Evolutionary conservation across 1,140 invertebrate genomes (phyloP), one percentile per base, ranked within the genome.

Genomic region (Ridgeia piscesae): DNA sequence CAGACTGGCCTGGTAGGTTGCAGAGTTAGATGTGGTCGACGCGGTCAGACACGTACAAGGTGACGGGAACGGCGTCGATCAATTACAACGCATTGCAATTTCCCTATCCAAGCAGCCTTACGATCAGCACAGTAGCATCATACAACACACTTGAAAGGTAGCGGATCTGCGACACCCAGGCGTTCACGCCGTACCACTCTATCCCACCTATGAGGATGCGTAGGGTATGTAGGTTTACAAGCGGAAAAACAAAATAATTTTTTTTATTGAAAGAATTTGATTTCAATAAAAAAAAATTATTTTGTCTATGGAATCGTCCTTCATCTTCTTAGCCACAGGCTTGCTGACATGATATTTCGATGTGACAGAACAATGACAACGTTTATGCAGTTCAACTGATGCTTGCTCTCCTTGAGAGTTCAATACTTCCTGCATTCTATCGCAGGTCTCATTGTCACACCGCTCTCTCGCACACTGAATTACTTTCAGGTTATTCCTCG

Each of bases 271-370:
- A 90, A 90, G 6, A 9, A 6, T 90, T 21, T 90, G 8, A 90
- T 21, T 17, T 77, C 17, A 77, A 14, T 31, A 31, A 6, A 6
- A 42, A 42, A 42, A 42, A 42, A 42, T 6, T 42, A 11, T 42
- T 33, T 89, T 90, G 17, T 90, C 89, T 35, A 90, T 90, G 1
- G n/a, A 34, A 90, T n/a, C 89, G 2, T 34, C 33, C 89, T 90
- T 90, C 89, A 2, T 90, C 89, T 90, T 90, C n/a, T 90, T 34
- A 90, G 89, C 35, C 89, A 90, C 89, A 90, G 33, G 89, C n/a
- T 90, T 90, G 6, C 33, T 90, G 11, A 90, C n/a, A 90, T 90
- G 89, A 90, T 90, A 2, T 27, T 90, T 90, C 17, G 89, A 90
- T 9, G 89, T 90, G 89, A 9, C 9, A 17, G 89, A 90, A 33